Evolutionary conservation across 2,888 invertebrate species (phyloP), one percentile per base, ranked within the genome.

Genomic region (Petrolisthes manimaculis): DNA sequence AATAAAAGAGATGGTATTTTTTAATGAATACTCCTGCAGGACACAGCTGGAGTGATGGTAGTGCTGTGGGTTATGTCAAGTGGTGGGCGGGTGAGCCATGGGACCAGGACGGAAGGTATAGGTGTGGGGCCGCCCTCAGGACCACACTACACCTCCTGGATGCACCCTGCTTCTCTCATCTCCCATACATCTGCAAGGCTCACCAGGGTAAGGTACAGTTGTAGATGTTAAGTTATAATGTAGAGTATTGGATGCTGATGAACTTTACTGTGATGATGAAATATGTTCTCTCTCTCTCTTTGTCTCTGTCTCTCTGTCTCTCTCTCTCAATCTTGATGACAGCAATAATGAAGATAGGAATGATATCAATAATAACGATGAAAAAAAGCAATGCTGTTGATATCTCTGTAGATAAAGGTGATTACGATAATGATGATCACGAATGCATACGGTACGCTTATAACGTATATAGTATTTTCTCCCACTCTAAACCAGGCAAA

Each of bases 81-180:
- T 71, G 71, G 71, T 6, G n/a, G 21, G 71, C n/a, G 2, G 18
- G 18, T 18, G n/a, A 71, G 71, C 18, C 18, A n/a, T 6, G n/a
- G 18, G 21, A n/a, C n/a, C 14, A 71, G 18, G 21, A n/a, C 1
- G 21, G 21, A 14, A 71, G 14, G 71, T 71, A 71, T 21, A 71
- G 71, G 71, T 71, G 71, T 71, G 71, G 71, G 12, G 71, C 71
- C 6, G 71, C 6, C 6, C 71, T 71, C 71, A 71, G 71, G 71
- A 12, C n/a, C 6, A n/a, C 71, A 12, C 12, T 71, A n/a, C 71
- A n/a, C 14, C 71, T 71, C 18, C 18, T 71, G 12, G 71, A 71
- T 21, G 6, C 71, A 12, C 71, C 71, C 71, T 71, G 71, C 71
- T n/a, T n/a, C 71, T 14, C n/a, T 6, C 71, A 71, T n/a, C 71